Base-by-base conservation (phyloP, 2,888 invertebrate species). In the Suillia variegata region DNA sequence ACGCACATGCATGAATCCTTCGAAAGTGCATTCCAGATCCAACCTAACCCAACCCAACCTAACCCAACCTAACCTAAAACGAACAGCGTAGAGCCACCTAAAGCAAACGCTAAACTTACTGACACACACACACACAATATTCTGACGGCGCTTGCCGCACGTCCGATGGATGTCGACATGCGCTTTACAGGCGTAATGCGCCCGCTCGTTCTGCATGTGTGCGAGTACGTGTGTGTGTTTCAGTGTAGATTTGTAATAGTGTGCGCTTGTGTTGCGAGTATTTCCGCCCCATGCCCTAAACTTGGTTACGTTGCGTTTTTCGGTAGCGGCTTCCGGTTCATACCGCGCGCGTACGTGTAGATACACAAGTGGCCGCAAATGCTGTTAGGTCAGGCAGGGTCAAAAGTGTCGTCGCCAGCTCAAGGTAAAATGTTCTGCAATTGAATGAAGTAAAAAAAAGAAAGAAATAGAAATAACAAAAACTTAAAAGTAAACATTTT, bases 351-450 rank as follows among this genome's bases (percentile, higher is more conserved):
- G n/a, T n/a, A n/a, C n/a, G n/a, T n/a, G 10, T 38, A 38, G 10
- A 38, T 38, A 13, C 38, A 4, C n/a, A 12, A 4, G 38, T n/a
- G n/a, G 38, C 38, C 6, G 10, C 38, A 13, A 38, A 5, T 38
- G n/a, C 38, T n/a, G n/a, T 38, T 38, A n/a, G n/a, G 38, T 38
- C 38, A 38, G 6, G n/a, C 38, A 38, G 38, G 38, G 38, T 38
- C 38, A 38, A n/a, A 38, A n/a, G n/a, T 4, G 38, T 13, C 38
- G 6, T 26, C 10, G 26, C n/a, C n/a, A n/a, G n/a, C n/a, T n/a
- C n/a, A n/a, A n/a, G n/a, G n/a, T n/a, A n/a, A n/a, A n/a, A n/a
- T n/a, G n/a, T n/a, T n/a, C n/a, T n/a, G n/a, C n/a, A n/a, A 26
- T 38, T 38, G n/a, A 38, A 5, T 38, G 26, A 26, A 26, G 38